Evolutionary conservation across 1,140 invertebrate species (phyloP).

Genomic region (Pseudoatta argentina): DNA sequence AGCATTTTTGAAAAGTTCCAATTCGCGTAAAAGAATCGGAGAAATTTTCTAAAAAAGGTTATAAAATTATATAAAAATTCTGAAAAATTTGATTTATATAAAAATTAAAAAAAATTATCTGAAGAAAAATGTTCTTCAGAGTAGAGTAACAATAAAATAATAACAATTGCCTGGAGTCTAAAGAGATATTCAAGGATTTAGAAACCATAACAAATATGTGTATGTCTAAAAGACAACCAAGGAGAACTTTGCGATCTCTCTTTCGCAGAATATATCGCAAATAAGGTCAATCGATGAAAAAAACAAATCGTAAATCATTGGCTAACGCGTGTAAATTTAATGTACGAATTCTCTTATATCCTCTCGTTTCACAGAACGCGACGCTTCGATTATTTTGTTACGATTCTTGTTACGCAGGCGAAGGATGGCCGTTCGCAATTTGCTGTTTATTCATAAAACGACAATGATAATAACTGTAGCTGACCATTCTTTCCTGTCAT

Average conservation of each 20-base stretch:
- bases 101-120: too few species aligned
- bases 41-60: too few species aligned
- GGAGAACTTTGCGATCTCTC: background rate
- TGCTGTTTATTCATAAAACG: slow-evolving; percentile 23
- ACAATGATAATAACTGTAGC: background rate
- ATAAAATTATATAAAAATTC: too few species aligned
- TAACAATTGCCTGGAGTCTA: background rate
- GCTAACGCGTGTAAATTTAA: background rate
- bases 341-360: background rate
- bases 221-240: background rate
- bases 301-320: background rate
- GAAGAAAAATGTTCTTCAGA: background rate
- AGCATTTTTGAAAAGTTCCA: too few species aligned
- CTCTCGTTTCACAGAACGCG: background rate
- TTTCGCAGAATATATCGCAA: background rate
- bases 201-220: background rate
- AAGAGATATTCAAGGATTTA: background rate
- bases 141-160: background rate
- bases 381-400: background rate
- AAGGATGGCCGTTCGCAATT: background rate
- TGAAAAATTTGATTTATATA: too few species aligned
- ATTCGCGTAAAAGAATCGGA: too few species aligned
- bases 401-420: background rate
- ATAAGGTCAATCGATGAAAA: background rate
- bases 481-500: slow-evolving; percentile 14